phyloP scores from a whole-genome alignment of 2,113 vertebrate species.

The Herpetotheres cachinnans region DNA sequence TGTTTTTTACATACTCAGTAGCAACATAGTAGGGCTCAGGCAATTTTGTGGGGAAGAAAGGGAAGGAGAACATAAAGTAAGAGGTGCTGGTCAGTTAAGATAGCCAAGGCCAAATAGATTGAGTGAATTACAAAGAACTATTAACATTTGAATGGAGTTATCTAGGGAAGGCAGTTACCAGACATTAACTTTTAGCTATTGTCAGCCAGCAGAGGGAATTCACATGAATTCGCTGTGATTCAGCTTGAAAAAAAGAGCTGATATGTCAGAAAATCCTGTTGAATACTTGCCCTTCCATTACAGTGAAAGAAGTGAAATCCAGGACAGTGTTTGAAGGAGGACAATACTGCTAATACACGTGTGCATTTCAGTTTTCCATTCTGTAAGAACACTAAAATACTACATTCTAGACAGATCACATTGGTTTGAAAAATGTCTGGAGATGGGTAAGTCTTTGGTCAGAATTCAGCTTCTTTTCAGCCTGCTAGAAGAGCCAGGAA shows the following conservation, averaged over 20 bases:
- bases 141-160: neutral
- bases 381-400: neutral
- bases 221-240: neutral
- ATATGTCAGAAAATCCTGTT: neutral
- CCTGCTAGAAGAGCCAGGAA: neutral
- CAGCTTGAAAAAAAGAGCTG: neutral
- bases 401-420: neutral
- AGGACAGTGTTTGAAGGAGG: neutral
- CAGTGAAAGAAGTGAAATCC: neutral
- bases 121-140: neutral
- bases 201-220: neutral
- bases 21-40: neutral
- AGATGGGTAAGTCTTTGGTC: neutral
- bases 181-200: neutral
- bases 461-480: neutral
- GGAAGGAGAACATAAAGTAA: neutral
- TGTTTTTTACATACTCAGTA: neutral
- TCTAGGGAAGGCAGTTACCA: neutral
- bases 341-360: rapidly evolving
- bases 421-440: neutral
- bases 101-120: neutral
- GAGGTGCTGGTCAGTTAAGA: neutral
- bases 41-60: neutral
- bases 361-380: neutral
- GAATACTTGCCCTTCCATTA: neutral